Base-by-base conservation (phyloP, 2,797 vertebrate genomes). In the Protonibea diacanthus region DNA sequence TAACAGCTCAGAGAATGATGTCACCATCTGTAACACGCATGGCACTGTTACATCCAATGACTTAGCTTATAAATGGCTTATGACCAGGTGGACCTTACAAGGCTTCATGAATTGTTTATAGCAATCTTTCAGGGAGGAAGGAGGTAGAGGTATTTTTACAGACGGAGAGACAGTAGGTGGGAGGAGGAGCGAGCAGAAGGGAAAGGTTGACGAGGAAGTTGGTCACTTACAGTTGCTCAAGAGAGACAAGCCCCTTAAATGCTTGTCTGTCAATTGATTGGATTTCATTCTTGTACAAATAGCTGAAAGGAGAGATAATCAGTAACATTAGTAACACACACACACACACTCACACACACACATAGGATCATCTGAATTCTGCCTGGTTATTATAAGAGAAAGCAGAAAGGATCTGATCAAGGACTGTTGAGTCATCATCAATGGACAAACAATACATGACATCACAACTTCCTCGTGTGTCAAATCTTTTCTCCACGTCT, bases 251-350 rank as follows among this genome's bases (percentile, higher is more conserved):
- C 95, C 98, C 98, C 96, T 97, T 98, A 98, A 99, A 99, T 89
- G 98, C 98, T 95, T 99, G 97, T 96, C 97, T 97, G 98, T 99
- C 98, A 97, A 99, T 97, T 95, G 98, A 95, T 95, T 99, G 97
- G 97, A 99, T 99, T 97, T 99, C 98, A 97, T 99, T 99, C 97
- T 99, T 99, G 98, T 99, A 99, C 96, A 99, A 96, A 97, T 99
- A 99, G 96, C 98, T 99, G 97, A 94, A 97, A 97, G 94, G 96
- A 98, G 96, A 98, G 96, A 99, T 94, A 96, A 94, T 96, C 94
- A 95, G 94, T 92, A 90, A 93, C 91, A 94, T 98, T 97, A 98
- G 97, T 95, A 93, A 95, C 81, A 95, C 91, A 93, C 91, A 95
- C 91, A 81, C 91, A 83, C 89, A 15, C 84, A 81, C 85, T 84